Conservation (phyloP, 2,113 vertebrate genomes). For the Polypterus bichir region DNA sequence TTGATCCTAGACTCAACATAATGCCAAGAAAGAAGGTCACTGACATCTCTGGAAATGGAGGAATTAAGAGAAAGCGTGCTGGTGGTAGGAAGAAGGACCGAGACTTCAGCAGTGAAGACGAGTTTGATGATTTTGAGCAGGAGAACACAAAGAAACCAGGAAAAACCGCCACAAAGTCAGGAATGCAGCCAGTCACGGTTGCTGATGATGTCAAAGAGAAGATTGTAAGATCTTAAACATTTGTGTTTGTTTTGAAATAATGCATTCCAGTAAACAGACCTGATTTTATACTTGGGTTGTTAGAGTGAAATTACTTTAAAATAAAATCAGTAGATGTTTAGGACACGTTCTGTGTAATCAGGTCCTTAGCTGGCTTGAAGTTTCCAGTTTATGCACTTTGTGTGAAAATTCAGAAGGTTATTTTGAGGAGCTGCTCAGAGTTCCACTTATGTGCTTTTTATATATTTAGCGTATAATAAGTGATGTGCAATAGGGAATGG, state of each 20-base stretch:
- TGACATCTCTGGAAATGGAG: conserved; percentile 51
- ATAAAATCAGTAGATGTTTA: too few species aligned
- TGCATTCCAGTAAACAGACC: too few species aligned
- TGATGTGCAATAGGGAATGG: too few species aligned
- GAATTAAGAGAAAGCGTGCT: conserved; percentile 50
- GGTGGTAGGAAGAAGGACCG: conserved; percentile 51
- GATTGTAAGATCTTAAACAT: conserved; percentile 49
- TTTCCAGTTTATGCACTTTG: too few species aligned
- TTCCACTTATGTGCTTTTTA: too few species aligned
- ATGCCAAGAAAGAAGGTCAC: conserved; percentile 68
- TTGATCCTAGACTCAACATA: conserved; percentile 10
- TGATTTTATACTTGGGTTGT: too few species aligned
- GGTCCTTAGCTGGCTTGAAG: too few species aligned
- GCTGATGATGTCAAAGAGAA: conserved; percentile 74
- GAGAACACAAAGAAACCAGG: conserved; percentile 62
- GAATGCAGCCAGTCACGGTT: conserved; percentile 60
- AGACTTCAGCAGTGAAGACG: conserved; percentile 62
- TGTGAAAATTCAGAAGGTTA: too few species aligned
- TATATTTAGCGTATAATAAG: too few species aligned
- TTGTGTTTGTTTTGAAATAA: neutral
- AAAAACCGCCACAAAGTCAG: conserved; percentile 41
- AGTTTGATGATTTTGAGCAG: conserved; percentile 57
- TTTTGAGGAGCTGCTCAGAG: too few species aligned
- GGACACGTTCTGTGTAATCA: too few species aligned
- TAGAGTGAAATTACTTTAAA: too few species aligned